These are phyloP conservation scores for Leptopilina clavipes DNA, from an alignment of 1,140 invertebrate genomes.

Conservation along the genomic window DNA sequence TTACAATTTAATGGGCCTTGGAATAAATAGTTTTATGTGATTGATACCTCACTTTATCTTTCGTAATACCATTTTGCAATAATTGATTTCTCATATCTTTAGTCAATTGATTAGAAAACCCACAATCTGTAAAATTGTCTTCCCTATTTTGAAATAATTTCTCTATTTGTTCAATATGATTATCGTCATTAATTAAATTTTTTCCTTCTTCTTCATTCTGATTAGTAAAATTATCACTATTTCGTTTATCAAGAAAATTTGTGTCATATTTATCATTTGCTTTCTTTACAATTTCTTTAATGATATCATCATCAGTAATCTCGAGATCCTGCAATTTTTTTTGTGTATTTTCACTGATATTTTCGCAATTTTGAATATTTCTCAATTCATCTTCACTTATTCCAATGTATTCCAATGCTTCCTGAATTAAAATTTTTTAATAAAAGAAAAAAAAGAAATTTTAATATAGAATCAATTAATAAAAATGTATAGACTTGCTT, in stretches of 20 bases:
- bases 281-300: background rate
- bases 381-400: background rate
- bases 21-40: background rate
- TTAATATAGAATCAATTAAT: background rate
- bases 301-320: background rate
- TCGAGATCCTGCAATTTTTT: background rate
- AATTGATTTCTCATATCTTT: constrained; percentile 43
- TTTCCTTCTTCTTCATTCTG: background rate
- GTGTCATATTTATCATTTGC: background rate
- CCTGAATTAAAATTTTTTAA: background rate
- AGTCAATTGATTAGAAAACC: constrained; percentile 42
- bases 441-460: background rate
- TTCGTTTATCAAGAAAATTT: background rate
- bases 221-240: background rate
- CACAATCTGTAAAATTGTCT: constrained; percentile 31
- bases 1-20: background rate
- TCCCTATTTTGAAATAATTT: background rate
- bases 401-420: background rate
- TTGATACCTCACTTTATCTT: constrained; percentile 32
- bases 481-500: background rate
- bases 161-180: background rate
- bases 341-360: background rate
- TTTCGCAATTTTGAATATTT: background rate
- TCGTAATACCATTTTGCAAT: constrained; percentile 41
- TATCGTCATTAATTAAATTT: background rate